Conservation (phyloP, 2,797 vertebrate species). For the Cheirogaleus major region DNA sequence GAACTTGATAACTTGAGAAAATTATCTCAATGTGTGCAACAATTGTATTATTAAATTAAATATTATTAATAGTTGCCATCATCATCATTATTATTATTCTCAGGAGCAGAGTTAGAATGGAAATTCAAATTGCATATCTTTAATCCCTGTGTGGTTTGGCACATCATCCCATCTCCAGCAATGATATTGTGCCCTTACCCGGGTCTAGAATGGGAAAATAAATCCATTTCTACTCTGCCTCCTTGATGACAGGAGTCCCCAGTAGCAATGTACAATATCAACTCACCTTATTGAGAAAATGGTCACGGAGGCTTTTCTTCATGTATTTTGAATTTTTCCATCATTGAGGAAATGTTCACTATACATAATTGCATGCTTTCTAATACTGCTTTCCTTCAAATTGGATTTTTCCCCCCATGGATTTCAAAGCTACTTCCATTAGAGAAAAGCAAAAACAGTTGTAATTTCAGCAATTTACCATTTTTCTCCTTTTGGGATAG, state of each 20-base stretch:
- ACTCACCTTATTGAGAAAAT: conserved; percentile 61
- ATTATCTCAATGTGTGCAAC: neutral
- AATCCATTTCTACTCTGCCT: conserved; percentile 30
- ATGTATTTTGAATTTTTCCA: conserved; percentile 71
- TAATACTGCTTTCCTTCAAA: conserved; percentile 71
- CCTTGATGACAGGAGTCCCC: neutral
- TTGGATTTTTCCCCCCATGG: conserved; percentile 65
- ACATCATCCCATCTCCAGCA: neutral
- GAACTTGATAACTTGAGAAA: conserved; percentile 44
- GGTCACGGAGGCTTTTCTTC: conserved; percentile 56
- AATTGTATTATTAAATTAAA: conserved; percentile 45
- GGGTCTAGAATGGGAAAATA: conserved; percentile 41
- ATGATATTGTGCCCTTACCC: neutral
- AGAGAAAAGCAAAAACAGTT: conserved; percentile 75
- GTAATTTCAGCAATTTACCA: conserved; percentile 72
- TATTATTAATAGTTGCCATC: conserved; percentile 34
- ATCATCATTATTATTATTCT: conserved; percentile 45
- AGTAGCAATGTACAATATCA: neutral
- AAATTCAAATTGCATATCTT: conserved; percentile 57
- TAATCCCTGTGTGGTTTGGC: neutral
- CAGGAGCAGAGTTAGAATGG: conserved; percentile 9
- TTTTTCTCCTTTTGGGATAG: conserved; percentile 70
- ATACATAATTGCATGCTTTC: conserved; percentile 74
- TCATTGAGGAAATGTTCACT: conserved; percentile 75
- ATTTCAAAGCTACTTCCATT: conserved; percentile 73